Conservation (phyloP, 2,113 vertebrate species). For the Coturnix japonica region DNA sequence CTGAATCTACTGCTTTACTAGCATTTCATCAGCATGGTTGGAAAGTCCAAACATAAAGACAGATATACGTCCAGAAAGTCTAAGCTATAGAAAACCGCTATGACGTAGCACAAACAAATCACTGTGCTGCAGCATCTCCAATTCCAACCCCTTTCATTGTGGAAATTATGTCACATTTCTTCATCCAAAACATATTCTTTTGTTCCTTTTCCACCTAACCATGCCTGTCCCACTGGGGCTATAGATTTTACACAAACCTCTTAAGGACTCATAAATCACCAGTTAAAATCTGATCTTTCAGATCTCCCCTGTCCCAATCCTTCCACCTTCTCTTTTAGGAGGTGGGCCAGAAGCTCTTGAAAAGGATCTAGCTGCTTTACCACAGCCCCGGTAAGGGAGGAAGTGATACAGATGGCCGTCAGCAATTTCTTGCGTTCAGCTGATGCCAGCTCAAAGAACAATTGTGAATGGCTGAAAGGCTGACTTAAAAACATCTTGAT, state of each 20-base stretch:
- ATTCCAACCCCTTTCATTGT: not conserved
- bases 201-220: not conserved
- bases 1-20: not conserved
- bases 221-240: not conserved
- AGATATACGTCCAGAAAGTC: not conserved
- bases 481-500: conserved; percentile 32
- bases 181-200: not conserved
- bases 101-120: not conserved
- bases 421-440: conserved; percentile 16
- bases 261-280: not conserved
- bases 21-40: not conserved
- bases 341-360: conserved; percentile 16
- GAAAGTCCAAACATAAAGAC: not conserved
- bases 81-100: not conserved
- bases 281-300: not conserved
- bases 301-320: not conserved
- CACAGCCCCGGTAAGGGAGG: not conserved
- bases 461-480: conserved; percentile 24
- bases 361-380: conserved; percentile 15
- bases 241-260: not conserved
- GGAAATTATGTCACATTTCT: not conserved
- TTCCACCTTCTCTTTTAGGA: not conserved
- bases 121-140: not conserved
- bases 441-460: conserved; percentile 30
- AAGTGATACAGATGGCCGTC: conserved; percentile 36